Percentiles rank a stretch among this genome's conserved stretches.
Conservation (phyloP, 37 sponge, comb jelly and placozoan genomes). For the Agelas oroides region DNA sequence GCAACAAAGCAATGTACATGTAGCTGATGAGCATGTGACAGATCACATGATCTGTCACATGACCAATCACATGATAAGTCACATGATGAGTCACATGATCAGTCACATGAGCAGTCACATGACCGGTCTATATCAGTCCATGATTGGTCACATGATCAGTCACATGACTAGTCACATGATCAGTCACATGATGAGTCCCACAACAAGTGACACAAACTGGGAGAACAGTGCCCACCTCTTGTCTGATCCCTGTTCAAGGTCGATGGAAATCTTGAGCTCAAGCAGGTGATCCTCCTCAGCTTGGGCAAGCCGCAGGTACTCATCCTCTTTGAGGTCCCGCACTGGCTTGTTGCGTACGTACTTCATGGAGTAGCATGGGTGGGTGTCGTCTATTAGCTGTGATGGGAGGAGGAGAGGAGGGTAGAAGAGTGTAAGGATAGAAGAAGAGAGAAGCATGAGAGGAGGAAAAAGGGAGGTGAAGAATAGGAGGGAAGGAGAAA, state of each 20-base stretch:
- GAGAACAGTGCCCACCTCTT: conserved; percentile 14
- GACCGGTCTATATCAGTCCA: too few species aligned
- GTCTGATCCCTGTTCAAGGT: conserved; percentile 47
- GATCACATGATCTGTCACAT: too few species aligned
- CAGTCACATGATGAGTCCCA: too few species aligned
- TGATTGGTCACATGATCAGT: too few species aligned
- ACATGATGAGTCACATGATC: too few species aligned
- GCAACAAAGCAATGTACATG: too few species aligned
- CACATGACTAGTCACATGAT: too few species aligned
- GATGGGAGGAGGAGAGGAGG: background rate
- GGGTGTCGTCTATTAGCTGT: conserved; percentile 88
- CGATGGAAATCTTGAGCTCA: conserved; percentile 72
- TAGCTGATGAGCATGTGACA: too few species aligned
- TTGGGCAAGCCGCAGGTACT: conserved; percentile 85
- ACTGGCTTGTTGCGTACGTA: conserved; percentile 94
- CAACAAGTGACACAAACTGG: background rate
- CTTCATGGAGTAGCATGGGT: conserved; percentile 79
- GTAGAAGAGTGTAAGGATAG: too few species aligned
- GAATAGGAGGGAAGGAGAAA: background rate
- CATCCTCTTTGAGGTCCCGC: conserved; percentile 83
- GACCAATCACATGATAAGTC: too few species aligned
- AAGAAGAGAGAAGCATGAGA: background rate
- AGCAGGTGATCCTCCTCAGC: conserved; percentile 87
- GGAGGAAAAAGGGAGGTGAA: background rate
- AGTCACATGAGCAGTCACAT: too few species aligned